phyloP scores from a whole-genome alignment of 2,888 invertebrate genomes.

The Eubasilissa splendida region DNA sequence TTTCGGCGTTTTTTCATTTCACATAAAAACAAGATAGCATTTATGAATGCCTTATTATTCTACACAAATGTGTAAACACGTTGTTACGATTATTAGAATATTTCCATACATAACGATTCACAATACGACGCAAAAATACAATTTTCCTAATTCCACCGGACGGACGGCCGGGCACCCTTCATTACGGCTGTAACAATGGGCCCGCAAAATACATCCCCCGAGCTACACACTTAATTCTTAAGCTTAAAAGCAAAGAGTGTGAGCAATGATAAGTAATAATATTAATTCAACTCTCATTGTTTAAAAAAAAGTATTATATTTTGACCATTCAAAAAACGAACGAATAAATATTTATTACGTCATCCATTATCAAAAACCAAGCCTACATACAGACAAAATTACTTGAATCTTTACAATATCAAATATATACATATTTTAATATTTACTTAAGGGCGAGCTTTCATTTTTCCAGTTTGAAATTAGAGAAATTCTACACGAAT shows the following conservation, averaged over 20 bases:
- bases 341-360: too few species aligned
- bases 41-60: not conserved
- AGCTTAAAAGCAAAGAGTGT: constrained; percentile 18
- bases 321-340: too few species aligned
- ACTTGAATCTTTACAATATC: too few species aligned
- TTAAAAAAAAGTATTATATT: too few species aligned
- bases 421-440: too few species aligned
- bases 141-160: not conserved
- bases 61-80: not conserved
- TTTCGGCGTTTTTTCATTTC: too few species aligned
- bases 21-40: too few species aligned
- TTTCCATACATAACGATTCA: not conserved
- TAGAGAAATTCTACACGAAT: too few species aligned
- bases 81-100: not conserved
- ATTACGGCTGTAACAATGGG: constrained; percentile 20
- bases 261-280: constrained; percentile 4
- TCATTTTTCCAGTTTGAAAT: too few species aligned
- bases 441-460: too few species aligned
- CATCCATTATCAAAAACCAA: too few species aligned
- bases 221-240: constrained; percentile 30
- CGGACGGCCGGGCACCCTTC: constrained; percentile 5
- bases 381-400: too few species aligned
- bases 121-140: constrained; percentile 6
- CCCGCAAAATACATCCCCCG: constrained; percentile 1
- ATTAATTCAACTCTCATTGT: constrained; percentile 6